Evolutionary conservation across 2,113 vertebrate genomes (phyloP).

Genomic region (Mesembrinibis cayennensis): DNA sequence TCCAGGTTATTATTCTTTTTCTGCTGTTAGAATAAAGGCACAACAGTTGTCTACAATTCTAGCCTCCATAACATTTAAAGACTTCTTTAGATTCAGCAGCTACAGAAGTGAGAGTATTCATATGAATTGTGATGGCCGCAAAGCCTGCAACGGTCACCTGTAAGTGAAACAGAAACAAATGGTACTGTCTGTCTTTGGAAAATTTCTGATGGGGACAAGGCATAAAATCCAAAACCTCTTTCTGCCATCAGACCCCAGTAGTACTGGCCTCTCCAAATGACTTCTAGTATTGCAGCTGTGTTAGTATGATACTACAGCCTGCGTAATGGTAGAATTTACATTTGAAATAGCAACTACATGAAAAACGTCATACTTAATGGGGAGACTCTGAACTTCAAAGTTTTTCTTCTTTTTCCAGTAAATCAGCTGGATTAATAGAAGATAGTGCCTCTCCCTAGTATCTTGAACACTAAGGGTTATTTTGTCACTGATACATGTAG

Average conservation of each 20-base stretch:
- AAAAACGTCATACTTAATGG: not conserved
- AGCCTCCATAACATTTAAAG: not conserved
- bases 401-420: not conserved
- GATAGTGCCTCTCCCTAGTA: fast-evolving
- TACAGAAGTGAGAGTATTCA: not conserved
- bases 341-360: not conserved
- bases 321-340: not conserved
- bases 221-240: not conserved
- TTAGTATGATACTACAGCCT: not conserved
- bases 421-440: not conserved
- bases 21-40: not conserved
- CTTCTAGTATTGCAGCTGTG: not conserved
- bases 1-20: not conserved
- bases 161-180: not conserved
- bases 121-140: not conserved
- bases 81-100: not conserved
- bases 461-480: not conserved
- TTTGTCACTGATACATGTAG: not conserved
- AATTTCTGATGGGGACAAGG: not conserved
- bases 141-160: not conserved
- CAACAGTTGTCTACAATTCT: not conserved
- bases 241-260: not conserved
- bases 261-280: not conserved
- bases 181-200: not conserved
- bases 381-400: not conserved